Conservation (phyloP, 2,888 invertebrate genomes). For the Chrysodeixis includens region DNA sequence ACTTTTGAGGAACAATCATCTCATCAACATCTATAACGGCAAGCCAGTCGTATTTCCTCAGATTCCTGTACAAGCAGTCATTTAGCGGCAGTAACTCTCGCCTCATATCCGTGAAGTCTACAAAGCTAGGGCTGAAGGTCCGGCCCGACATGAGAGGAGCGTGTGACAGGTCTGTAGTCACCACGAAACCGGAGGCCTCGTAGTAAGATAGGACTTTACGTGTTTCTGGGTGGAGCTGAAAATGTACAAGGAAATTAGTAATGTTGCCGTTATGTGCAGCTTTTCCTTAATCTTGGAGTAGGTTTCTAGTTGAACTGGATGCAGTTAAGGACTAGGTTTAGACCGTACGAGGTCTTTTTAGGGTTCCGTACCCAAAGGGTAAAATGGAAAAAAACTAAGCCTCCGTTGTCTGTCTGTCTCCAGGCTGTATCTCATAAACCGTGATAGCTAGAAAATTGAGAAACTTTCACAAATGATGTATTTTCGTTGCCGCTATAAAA, state of each 20-base stretch:
- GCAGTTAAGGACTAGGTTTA: no score
- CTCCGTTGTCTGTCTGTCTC: no score
- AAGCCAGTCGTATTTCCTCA: constrained; percentile 25
- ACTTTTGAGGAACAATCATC: constrained; percentile 34
- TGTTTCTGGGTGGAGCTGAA: constrained; percentile 36
- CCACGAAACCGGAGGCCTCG: constrained; percentile 23
- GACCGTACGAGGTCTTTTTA: no score
- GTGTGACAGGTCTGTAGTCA: constrained; percentile 31
- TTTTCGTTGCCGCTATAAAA: no score
- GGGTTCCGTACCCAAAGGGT: no score
- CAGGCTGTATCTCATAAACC: no score
- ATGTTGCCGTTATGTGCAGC: no score
- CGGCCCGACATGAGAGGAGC: constrained; percentile 32
- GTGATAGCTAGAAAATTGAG: no score
- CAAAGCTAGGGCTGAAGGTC: neutral
- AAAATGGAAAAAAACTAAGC: no score
- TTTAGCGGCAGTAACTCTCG: constrained; percentile 38
- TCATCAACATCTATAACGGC: constrained; percentile 39
- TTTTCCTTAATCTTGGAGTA: no score
- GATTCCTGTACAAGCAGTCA: constrained; percentile 40
- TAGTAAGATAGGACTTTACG: constrained; percentile 29
- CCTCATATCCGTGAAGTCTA: constrained; percentile 25
- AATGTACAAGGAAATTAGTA: neutral
- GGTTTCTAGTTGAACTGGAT: no score
- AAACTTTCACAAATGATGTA: no score